Evolutionary conservation across 2,888 invertebrate species (phyloP).

Genomic region (Epinotia ramella): DNA sequence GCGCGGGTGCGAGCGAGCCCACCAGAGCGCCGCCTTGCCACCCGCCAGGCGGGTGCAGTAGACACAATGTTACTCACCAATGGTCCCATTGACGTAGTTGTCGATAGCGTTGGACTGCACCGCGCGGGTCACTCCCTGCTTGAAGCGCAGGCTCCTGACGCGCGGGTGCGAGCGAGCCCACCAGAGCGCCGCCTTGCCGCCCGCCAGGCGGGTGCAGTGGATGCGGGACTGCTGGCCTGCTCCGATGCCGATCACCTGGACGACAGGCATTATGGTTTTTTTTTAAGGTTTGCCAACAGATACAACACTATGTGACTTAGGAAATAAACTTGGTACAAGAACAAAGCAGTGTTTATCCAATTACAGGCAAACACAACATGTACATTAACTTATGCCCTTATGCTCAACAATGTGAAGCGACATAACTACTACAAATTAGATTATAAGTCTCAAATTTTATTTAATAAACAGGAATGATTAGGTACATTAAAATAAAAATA

Average conservation of each 20-base stretch:
- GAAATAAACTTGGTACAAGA: too few species aligned
- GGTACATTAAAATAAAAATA: too few species aligned
- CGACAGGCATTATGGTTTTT: neutral
- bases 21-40: slow-evolving; percentile 99
- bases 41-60: slow-evolving; percentile 99
- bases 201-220: slow-evolving; percentile 98
- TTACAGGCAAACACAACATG: too few species aligned
- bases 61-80: slow-evolving; percentile 90
- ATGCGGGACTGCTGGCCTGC: slow-evolving; percentile 99
- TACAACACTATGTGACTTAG: too few species aligned
- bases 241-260: slow-evolving; percentile 95
- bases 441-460: too few species aligned
- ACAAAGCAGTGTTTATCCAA: too few species aligned
- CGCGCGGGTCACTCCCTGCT: slow-evolving; percentile 93
- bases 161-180: slow-evolving; percentile 97
- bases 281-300: too few species aligned
- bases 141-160: slow-evolving; percentile 92
- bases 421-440: too few species aligned
- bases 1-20: slow-evolving; percentile 96
- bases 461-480: too few species aligned
- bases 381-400: too few species aligned
- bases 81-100: slow-evolving; percentile 96
- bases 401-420: too few species aligned
- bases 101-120: slow-evolving; percentile 98
- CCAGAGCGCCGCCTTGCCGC: slow-evolving; percentile 99